phyloP scores from a whole-genome alignment of 1,140 invertebrate species.

The Sinella curviseta region DNA sequence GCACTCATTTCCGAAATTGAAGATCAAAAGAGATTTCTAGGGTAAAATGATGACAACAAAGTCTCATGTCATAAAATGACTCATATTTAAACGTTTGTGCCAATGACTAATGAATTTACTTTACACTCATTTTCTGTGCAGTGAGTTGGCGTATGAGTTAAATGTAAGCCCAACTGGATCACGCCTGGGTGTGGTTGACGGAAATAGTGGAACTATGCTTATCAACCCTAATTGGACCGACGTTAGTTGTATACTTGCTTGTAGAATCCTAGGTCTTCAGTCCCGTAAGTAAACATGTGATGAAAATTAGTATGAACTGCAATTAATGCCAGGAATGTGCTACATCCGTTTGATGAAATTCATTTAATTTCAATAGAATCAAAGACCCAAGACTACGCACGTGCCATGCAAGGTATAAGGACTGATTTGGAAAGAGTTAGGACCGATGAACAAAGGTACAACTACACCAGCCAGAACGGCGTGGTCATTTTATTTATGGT shows the following conservation, averaged over 20 bases:
- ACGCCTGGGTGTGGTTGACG: conserved; percentile 43
- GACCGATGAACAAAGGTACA: conserved; percentile 3
- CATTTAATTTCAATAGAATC: not conserved
- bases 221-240: conserved; percentile 43
- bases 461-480: conserved; percentile 33
- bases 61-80: not conserved
- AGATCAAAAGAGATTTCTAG: conserved; percentile 38
- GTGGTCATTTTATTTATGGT: conserved; percentile 36
- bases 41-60: not conserved
- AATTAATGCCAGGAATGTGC: not conserved
- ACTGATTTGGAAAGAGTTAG: conserved; percentile 29
- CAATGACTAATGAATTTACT: not conserved
- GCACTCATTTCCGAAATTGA: not conserved
- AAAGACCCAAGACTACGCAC: not conserved
- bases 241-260: conserved; percentile 35
- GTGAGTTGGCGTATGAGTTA: conserved; percentile 38
- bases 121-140: conserved; percentile 18
- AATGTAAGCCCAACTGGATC: conserved; percentile 37
- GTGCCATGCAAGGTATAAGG: not conserved
- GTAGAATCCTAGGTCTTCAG: conserved; percentile 18
- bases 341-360: too few relatives aligned
- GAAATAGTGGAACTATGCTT: conserved; percentile 36
- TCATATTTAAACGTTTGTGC: not conserved
- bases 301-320: not conserved
- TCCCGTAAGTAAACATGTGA: not conserved